These are phyloP conservation scores for Melipona quadrifasciata DNA, from an alignment of 1,140 invertebrate species.

Conservation along the genomic window DNA sequence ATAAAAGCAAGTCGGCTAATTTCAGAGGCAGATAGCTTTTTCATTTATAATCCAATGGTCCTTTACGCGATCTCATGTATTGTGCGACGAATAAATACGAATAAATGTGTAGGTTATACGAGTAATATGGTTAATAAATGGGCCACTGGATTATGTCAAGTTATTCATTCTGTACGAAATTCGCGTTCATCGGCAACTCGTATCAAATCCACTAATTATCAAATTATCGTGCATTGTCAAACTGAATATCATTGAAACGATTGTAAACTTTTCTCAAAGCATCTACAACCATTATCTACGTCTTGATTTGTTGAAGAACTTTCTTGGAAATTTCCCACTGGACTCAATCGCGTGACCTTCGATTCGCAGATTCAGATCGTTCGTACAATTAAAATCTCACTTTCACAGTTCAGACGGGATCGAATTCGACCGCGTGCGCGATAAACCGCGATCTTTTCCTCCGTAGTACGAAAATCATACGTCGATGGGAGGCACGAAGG, in stretches of 20 bases:
- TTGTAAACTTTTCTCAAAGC: background rate
- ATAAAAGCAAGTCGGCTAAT: background rate
- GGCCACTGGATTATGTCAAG: background rate
- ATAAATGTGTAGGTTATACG: background rate
- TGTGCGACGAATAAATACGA: background rate
- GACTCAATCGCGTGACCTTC: background rate
- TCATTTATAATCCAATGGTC: background rate
- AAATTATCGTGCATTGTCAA: background rate
- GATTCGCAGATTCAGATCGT: background rate
- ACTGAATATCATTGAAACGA: background rate
- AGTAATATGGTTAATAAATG: background rate
- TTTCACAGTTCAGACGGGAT: background rate
- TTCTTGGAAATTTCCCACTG: background rate
- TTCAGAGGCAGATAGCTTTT: background rate
- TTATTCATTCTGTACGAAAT: background rate
- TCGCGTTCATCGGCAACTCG: background rate
- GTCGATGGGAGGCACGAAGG: background rate
- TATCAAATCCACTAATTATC: background rate
- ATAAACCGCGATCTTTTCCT: background rate
- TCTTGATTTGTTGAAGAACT: background rate
- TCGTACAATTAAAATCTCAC: background rate
- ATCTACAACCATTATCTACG: background rate
- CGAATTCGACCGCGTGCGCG: background rate
- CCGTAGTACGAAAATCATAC: background rate
- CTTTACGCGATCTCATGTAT: background rate